Base-by-base conservation (phyloP, 23 tunicate species). In the Halocynthia aurantium region DNA sequence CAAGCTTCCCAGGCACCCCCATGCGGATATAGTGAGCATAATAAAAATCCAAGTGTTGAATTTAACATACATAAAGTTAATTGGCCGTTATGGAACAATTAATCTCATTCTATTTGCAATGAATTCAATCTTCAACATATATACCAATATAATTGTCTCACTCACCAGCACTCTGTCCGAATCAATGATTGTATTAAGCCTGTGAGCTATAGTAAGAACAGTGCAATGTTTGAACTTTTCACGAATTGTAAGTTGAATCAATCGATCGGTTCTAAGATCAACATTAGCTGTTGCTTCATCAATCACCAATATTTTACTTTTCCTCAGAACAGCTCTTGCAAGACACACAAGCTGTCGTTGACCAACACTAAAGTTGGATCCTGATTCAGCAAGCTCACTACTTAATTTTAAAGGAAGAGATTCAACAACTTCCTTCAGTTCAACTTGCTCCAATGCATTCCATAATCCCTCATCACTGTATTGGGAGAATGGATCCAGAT, bases 271-370 rank as follows among this genome's bases (percentile, higher is more conserved):
- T 58, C 88, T 86, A 10, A 67, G 21, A 75, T 93, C 98, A 7
- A 93, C 98, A 73, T 93, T 93, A 8, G 98, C 98, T 10, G 98
- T 93, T 20, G 98, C 98, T 83, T 93, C 98, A 67, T 93, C 98
- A 55, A 93, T 93, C 8, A 87, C 73, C 11, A 93, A 68, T 68
- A 93, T 86, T 62, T 75, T 73, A 52, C 79, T 86, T 61, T 86
- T 81, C 40, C 88, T 62, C 71, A 93, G 63, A 52, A 93, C 71
- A 13, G 98, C 98, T 61, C 98, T 52, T 11, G 98, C 98, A 19
- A 93, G 87, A 73, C 98, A 93, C 21, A 93, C 75, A 76, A 93
- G 77, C 62, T 93, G 98, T 17, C 98, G 84, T 74, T 93, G 86
- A 7, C 98, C 98, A 17, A 93, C 91, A 53, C 88, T 85, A 76